Evolutionary conservation across 2,113 vertebrate genomes (phyloP), one percentile per base, ranked within the genome.

Genomic region (Hirundichthys speculiger): DNA sequence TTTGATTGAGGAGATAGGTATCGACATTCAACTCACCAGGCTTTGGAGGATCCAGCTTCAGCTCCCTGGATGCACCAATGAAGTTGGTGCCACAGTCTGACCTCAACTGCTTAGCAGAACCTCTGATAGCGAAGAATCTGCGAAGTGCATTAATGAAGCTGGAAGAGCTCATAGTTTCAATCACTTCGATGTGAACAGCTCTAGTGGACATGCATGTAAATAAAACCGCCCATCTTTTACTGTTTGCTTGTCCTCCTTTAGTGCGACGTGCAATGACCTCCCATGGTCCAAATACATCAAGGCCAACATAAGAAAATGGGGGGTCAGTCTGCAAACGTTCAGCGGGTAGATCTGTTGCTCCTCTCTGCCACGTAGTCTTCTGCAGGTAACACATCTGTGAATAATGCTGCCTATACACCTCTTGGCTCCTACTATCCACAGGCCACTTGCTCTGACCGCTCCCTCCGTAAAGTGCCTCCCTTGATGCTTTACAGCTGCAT

Each of bases 391-490:
- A 34, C 57, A 59, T 34, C 13, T 14, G 12, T 34, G 18, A 18
- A 47, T 27, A 13, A 59, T 14, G 10, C 11, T 20, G 25, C 57
- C 21, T 4, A 58, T 24, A 4, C 6, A 58, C 5, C 41, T 19
- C 15, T 58, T 58, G 9, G 41, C 16, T 19, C 56, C 56, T n/a
- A 58, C 24, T 30, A 58, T 22, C 41, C 56, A 58, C 24, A 58
- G 6, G 24, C 40, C 56, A 45, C 22, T 43, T 45, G 56, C 40
- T 30, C 56, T 27, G 0, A 57, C 15, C 1, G 16, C 55, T 27
- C 55, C 55, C 22, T 45, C 55, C 22, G 47, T 49, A 13, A 49
- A 25, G 13, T 24, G 47, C 24, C 47, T 49, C 7, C 21, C 47
- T 14, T 59, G 42, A 30, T 46, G 56, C 42, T 59, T 13, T 5